Evolutionary conservation across 1,140 invertebrate genomes (phyloP).

Genomic region (Aphis craccivora): DNA sequence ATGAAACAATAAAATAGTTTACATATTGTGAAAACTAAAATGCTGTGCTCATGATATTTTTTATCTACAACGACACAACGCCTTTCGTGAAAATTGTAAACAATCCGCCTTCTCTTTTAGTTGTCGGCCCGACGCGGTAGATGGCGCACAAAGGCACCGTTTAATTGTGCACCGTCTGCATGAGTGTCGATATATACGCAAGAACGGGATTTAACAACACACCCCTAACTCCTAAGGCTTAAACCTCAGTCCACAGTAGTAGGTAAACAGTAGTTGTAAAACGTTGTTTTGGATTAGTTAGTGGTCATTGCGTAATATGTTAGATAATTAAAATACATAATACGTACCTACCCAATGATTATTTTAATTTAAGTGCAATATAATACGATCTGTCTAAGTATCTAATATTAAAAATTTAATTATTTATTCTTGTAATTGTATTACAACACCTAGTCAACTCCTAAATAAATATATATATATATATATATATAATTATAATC

Average conservation of each 20-base stretch:
- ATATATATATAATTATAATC: accelerated
- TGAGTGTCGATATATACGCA: constrained; percentile 30
- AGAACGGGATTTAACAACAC: background rate
- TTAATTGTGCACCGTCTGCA: background rate
- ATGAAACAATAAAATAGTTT: background rate
- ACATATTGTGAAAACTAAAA: background rate
- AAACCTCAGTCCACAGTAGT: background rate
- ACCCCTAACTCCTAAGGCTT: background rate
- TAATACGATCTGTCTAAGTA: background rate
- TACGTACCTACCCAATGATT: background rate
- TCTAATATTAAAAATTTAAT: background rate
- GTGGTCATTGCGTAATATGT: background rate
- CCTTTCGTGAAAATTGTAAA: background rate
- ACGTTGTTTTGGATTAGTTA: constrained; percentile 5
- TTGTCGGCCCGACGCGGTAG: background rate
- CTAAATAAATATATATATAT: background rate
- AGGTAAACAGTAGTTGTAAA: constrained; percentile 1
- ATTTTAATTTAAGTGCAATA: background rate
- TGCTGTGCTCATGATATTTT: background rate
- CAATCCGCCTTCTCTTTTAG: background rate
- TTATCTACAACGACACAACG: background rate
- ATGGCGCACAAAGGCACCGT: background rate
- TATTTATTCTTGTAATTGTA: background rate
- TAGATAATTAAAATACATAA: background rate
- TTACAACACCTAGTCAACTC: background rate